These are phyloP conservation scores for Chaenogobius annularis DNA, from an alignment of 2,113 vertebrate genomes.

Conservation along the genomic window DNA sequence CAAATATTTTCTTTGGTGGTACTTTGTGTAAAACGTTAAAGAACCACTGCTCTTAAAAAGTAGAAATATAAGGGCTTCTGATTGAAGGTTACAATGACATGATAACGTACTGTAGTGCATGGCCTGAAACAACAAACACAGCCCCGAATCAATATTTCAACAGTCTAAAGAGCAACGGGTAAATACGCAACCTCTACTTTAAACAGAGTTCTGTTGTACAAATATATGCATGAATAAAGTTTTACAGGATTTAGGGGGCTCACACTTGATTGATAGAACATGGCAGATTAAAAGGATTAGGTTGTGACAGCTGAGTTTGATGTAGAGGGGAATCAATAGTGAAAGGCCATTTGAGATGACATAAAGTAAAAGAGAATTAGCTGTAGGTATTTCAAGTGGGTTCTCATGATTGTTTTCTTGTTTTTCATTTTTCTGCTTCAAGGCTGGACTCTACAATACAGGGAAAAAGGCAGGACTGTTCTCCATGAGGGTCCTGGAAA, in stretches of 20 bases:
- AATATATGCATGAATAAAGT: not conserved
- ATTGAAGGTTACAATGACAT: not conserved
- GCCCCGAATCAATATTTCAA: slow-evolving; percentile 29
- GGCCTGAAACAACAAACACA: slow-evolving; percentile 19
- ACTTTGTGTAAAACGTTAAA: too few relatives aligned
- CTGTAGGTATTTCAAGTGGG: not conserved
- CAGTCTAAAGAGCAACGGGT: slow-evolving; percentile 62
- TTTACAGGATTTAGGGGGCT: not conserved
- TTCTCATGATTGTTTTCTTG: not conserved
- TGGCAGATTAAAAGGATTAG: slow-evolving; percentile 61
- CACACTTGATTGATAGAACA: slow-evolving; percentile 37
- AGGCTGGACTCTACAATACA: slow-evolving; percentile 37
- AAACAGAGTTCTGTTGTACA: not conserved
- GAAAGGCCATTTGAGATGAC: slow-evolving; percentile 28
- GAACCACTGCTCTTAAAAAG: not conserved
- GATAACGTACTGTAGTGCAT: not conserved
- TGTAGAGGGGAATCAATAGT: slow-evolving; percentile 14
- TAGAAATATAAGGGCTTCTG: not conserved
- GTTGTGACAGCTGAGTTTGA: slow-evolving; percentile 20
- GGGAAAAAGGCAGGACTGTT: slow-evolving; percentile 33
- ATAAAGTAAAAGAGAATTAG: slow-evolving; percentile 15
- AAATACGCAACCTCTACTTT: slow-evolving; percentile 5
- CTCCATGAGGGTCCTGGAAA: slow-evolving; percentile 44
- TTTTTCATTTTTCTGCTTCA: not conserved
- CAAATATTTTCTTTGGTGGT: too few relatives aligned